Evolutionary conservation across 2,113 vertebrate genomes (phyloP), one percentile per base, ranked within the genome.

Genomic region (Murina feae): DNA sequence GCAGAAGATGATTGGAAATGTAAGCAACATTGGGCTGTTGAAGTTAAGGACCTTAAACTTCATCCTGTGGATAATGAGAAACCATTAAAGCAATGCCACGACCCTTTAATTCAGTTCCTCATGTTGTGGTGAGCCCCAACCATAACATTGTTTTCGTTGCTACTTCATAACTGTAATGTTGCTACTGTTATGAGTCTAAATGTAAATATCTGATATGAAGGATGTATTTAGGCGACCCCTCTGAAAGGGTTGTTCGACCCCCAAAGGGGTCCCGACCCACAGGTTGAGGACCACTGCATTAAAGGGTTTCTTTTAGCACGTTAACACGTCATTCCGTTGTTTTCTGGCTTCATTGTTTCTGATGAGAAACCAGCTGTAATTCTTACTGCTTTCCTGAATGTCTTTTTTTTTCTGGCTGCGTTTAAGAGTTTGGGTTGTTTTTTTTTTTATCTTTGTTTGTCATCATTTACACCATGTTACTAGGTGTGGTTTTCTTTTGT

Each of bases 341-440:
- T 89, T 91, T 69, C 63, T 86, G 74, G 21, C 51, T 12, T 79
- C 17, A n/a, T 49, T 89, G 17, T 74, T 85, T 88, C 72, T 90
- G 21, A 90, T 71, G 25, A 84, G 21, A 93, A 93, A 3, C 51
- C 21, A 75, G 74, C 80, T 87, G 16, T 76, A 86, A 95, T 82
- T 93, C 35, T 93, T 84, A 37, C 35, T 87, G n/a, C 83, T 86
- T 95, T 74, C 44, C 44, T 84, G 9, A 86, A n/a, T 51, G 17
- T 76, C 42, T 69, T 28, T 55, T 95, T 91, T 91, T 85, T 25
- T 80, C 49, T 91, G 65, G 25, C 53, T 95, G 32, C 71, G 90
- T 91, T 87, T 84, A 93, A 69, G n/a, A 82, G 37, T 90, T 94
- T 90, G n/a, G 37, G n/a, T n/a, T n/a, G n/a, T n/a, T n/a, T n/a